phyloP scores from a whole-genome alignment of 1,140 invertebrate genomes.

The Hyposmocoma kahamanoa region DNA sequence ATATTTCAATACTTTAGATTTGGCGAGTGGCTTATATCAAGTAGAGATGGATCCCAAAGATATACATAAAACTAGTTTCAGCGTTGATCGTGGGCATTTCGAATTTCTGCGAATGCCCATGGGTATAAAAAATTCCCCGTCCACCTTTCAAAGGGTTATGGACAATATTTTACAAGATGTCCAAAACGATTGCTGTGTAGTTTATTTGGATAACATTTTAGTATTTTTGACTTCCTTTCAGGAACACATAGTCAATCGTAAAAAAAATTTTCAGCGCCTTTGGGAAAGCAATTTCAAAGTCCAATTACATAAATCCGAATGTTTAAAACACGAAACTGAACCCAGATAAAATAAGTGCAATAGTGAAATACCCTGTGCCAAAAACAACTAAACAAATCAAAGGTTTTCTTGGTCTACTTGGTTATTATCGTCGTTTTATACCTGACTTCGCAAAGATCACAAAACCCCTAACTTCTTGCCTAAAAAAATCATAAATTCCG shows the following conservation, averaged over 20 bases:
- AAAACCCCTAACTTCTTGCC: conserved; percentile 3
- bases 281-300: conserved; percentile 28
- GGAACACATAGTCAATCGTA: conserved; percentile 26
- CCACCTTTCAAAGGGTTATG: conserved; percentile 39
- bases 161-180: conserved; percentile 30
- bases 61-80: conserved; percentile 23
- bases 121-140: conserved; percentile 30
- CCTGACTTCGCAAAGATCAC: conserved; percentile 24
- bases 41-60: conserved; percentile 33
- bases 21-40: conserved; percentile 69
- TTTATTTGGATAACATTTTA: conserved; percentile 48
- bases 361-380: conserved; percentile 23
- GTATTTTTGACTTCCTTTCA: conserved; percentile 20
- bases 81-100: conserved; percentile 27
- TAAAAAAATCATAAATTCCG: conserved; percentile 2
- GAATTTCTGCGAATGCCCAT: conserved; percentile 34
- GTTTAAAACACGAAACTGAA: conserved; percentile 21
- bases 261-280: conserved; percentile 23
- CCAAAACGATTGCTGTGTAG: conserved; percentile 23
- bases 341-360: conserved; percentile 22
- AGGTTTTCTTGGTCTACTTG: conserved; percentile 26
- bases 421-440: conserved; percentile 35
- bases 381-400: conserved; percentile 26
- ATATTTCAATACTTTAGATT: conserved; percentile 64
- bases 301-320: conserved; percentile 19